A percentile compares a stretch with the other conserved stretches of the same genome.
Conservation (phyloP, 2,888 invertebrate species). For the Hemaris fuciformis region DNA sequence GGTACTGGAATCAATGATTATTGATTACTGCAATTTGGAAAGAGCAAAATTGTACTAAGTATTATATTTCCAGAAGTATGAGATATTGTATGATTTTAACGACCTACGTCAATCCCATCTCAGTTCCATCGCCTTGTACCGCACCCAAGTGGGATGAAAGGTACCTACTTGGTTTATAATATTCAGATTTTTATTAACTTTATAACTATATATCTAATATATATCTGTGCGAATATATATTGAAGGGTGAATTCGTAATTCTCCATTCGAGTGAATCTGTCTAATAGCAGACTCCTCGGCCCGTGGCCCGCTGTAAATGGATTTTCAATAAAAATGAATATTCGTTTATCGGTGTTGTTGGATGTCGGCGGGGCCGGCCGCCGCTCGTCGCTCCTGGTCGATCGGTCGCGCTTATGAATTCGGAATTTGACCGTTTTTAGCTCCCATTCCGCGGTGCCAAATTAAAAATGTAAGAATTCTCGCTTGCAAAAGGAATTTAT, state of each 20-base stretch:
- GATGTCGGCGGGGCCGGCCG: neutral
- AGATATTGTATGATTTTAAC: too few species aligned
- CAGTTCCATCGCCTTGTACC: too few species aligned
- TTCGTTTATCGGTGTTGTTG: constrained; percentile 2
- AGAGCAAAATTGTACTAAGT: too few species aligned
- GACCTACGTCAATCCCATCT: too few species aligned
- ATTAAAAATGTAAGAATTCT: constrained; percentile 82
- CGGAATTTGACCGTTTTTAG: constrained; percentile 75
- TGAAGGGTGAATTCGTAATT: neutral
- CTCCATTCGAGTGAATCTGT: neutral
- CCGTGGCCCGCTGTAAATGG: constrained; percentile 3
- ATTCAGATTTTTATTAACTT: too few species aligned
- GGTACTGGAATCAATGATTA: too few species aligned
- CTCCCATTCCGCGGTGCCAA: constrained; percentile 68
- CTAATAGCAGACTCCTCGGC: neutral
- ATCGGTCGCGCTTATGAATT: constrained; percentile 53
- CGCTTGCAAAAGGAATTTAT: constrained; percentile 79
- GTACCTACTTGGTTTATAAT: too few species aligned
- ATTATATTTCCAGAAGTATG: too few species aligned
- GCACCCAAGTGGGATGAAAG: too few species aligned
- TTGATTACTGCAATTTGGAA: too few species aligned
- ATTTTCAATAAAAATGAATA: constrained; percentile 21
- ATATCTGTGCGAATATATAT: too few species aligned
- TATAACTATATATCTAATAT: too few species aligned
- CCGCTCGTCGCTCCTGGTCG: neutral